Percentiles rank a stretch among this genome's conserved stretches.
phyloP scores from a whole-genome alignment of 2,113 vertebrate species.

The Pao palembangensis region DNA sequence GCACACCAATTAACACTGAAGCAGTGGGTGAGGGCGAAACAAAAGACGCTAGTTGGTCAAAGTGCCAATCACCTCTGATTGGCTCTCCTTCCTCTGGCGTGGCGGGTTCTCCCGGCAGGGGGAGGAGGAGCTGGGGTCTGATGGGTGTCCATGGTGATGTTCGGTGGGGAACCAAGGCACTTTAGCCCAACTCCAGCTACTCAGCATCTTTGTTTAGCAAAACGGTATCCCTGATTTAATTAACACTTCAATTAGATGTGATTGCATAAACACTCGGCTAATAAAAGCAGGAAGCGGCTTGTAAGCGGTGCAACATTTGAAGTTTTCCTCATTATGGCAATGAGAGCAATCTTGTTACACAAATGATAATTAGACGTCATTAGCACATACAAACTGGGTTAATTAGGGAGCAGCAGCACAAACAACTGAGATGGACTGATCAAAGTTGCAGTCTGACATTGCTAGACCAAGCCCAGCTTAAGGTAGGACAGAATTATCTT shows the following conservation, averaged over 20 bases:
- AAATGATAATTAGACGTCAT: conserved; percentile 78
- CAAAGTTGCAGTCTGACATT: conserved; percentile 62
- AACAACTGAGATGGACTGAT: conserved; percentile 70
- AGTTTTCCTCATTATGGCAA: conserved; percentile 75
- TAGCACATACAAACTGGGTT: conserved; percentile 76
- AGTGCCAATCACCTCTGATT: conserved; percentile 66
- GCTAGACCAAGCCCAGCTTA: conserved; percentile 45
- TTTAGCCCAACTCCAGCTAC: conserved; percentile 41
- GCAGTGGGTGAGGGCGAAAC: conserved; percentile 51
- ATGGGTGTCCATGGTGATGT: conserved; percentile 25
- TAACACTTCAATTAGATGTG: conserved; percentile 77
- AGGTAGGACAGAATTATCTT: conserved; percentile 44
- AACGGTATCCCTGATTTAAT: conserved; percentile 74
- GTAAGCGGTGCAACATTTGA: conserved; percentile 68
- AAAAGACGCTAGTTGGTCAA: conserved; percentile 58
- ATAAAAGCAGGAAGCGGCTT: conserved; percentile 67
- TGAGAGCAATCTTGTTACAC: conserved; percentile 76
- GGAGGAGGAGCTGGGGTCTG: not conserved
- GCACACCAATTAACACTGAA: conserved; percentile 67
- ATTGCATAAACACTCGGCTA: conserved; percentile 76
- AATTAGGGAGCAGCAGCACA: conserved; percentile 68
- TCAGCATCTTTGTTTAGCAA: conserved; percentile 61
- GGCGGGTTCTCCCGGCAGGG: conserved; percentile 12
- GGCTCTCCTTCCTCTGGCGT: conserved; percentile 42
- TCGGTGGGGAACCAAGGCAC: conserved; percentile 4